Conservation (phyloP, 2,113 vertebrate species). For the Sinocyclocheilus grahami region DNA sequence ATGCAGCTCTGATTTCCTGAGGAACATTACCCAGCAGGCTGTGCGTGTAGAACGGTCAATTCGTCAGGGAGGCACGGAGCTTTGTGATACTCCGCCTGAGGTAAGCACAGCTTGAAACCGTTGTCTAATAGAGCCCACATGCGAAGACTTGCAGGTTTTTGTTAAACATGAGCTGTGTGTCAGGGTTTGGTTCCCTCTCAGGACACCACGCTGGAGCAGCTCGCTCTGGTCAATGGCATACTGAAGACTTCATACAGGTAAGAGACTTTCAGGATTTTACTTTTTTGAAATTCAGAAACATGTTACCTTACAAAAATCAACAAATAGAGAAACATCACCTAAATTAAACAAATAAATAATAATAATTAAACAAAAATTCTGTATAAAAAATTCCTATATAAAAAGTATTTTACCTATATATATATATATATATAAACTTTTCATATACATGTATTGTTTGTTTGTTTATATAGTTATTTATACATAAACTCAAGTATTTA, state of each 20-base stretch:
- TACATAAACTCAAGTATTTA: too few relatives aligned
- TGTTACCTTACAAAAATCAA: too few relatives aligned
- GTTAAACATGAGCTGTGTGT: constrained; percentile 3
- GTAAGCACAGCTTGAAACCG: constrained; percentile 57
- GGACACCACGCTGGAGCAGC: constrained; percentile 75
- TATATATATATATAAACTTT: too few relatives aligned
- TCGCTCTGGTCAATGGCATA: constrained; percentile 77
- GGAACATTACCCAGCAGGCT: constrained; percentile 80
- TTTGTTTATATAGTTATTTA: too few relatives aligned
- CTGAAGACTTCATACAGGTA: constrained; percentile 73
- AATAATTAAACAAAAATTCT: too few relatives aligned
- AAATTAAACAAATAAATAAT: too few relatives aligned
- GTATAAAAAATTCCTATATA: too few relatives aligned
- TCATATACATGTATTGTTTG: too few relatives aligned
- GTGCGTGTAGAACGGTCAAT: constrained; percentile 81
- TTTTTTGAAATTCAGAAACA: background rate
- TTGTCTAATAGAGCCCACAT: background rate
- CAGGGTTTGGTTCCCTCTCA: constrained; percentile 69
- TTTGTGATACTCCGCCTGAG: constrained; percentile 69
- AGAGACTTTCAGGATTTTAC: background rate
- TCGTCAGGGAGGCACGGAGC: constrained; percentile 76
- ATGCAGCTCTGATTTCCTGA: constrained; percentile 77
- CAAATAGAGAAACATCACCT: too few relatives aligned
- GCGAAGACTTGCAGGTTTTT: background rate
- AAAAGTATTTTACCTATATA: too few relatives aligned